Evolutionary conservation across 2,797 vertebrate genomes (phyloP).

Genomic region (Otus scops): DNA sequence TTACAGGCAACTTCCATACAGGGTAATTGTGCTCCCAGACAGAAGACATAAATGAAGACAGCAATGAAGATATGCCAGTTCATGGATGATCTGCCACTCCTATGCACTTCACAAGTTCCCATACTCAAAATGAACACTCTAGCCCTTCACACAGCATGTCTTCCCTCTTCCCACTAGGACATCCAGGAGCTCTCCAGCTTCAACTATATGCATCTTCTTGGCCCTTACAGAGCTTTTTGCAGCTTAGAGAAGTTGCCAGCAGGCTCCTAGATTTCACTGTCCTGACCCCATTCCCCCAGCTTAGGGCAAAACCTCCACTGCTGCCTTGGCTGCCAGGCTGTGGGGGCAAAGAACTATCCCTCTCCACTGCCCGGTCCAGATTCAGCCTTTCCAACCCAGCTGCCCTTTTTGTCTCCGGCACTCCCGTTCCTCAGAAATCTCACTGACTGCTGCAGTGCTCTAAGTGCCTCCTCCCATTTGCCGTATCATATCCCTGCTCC

Average conservation of each 20-base stretch:
- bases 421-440: not conserved
- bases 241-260: not conserved
- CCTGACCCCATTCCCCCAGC: not conserved
- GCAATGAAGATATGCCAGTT: not conserved
- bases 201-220: not conserved
- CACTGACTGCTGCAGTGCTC: not conserved
- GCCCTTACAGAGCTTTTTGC: not conserved
- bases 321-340: not conserved
- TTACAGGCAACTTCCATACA: not conserved
- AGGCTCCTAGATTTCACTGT: not conserved
- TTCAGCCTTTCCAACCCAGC: not conserved
- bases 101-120: not conserved
- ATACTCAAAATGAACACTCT: not conserved
- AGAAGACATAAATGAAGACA: not conserved
- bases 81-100: not conserved
- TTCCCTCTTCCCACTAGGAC: not conserved
- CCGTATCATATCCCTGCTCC: not conserved
- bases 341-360: fast-evolving
- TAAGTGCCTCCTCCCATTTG: not conserved
- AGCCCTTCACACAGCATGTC: not conserved
- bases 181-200: not conserved
- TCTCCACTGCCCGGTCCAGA: not conserved
- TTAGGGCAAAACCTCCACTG: not conserved
- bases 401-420: not conserved
- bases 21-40: not conserved